Percentiles rank a stretch among this genome's conserved stretches.
phyloP scores from a whole-genome alignment of 2,888 invertebrate genomes.

The Melipona bicolor region DNA sequence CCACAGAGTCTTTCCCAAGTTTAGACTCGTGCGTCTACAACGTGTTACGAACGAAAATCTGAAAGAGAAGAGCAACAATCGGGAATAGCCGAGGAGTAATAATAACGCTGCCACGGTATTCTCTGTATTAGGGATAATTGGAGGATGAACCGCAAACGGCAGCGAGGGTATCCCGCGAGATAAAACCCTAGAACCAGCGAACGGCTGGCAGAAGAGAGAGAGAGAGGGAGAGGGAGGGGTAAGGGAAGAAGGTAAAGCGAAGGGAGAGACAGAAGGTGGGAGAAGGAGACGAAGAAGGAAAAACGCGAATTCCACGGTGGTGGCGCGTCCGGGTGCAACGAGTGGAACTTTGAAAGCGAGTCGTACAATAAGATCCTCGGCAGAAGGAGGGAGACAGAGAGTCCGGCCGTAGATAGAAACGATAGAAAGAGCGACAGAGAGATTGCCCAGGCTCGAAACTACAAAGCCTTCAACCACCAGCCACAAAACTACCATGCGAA shows the following conservation, averaged over 20 bases:
- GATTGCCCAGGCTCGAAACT: slow-evolving; percentile 54
- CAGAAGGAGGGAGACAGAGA: slow-evolving; percentile 56
- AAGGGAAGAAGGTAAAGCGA: slow-evolving; percentile 1
- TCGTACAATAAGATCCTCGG: slow-evolving; percentile 66
- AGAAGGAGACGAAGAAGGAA: slow-evolving; percentile 50
- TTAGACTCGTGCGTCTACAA: slow-evolving; percentile 17
- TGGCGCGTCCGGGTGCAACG: slow-evolving; percentile 67
- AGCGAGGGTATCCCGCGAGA: slow-evolving; percentile 69
- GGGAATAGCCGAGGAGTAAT: slow-evolving; percentile 69
- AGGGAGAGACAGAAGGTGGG: slow-evolving; percentile 5
- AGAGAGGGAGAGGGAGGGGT: not conserved
- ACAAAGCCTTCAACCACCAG: slow-evolving; percentile 67
- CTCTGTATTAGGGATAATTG: slow-evolving; percentile 77
- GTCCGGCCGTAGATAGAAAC: slow-evolving; percentile 34
- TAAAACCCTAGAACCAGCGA: slow-evolving; percentile 62
- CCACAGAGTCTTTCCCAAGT: slow-evolving; percentile 3
- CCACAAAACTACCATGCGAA: slow-evolving; percentile 65
- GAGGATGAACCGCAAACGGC: slow-evolving; percentile 76
- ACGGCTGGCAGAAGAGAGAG: not conserved
- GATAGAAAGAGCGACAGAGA: slow-evolving; percentile 34
- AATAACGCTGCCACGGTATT: slow-evolving; percentile 72
- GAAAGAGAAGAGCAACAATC: slow-evolving; percentile 59
- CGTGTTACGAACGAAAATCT: slow-evolving; percentile 49
- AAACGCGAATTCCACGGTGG: slow-evolving; percentile 71
- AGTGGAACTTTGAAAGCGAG: slow-evolving; percentile 70